Conservation (phyloP, 2,113 vertebrate species). For the Podarcis cretensis region DNA sequence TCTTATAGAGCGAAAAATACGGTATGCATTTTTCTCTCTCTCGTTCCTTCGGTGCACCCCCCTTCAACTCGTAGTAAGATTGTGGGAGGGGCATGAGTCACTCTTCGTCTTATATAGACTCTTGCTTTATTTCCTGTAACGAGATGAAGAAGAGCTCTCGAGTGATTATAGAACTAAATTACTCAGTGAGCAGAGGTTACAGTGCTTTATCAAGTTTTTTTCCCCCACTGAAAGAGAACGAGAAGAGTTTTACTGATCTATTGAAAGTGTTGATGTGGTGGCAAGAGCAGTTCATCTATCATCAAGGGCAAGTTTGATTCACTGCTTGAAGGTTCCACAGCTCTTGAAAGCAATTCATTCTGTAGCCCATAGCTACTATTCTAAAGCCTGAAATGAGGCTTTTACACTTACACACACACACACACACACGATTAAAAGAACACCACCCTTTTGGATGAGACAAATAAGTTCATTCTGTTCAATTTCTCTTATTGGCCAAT, state of each 20-base stretch:
- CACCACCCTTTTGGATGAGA: background rate
- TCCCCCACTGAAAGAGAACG: background rate
- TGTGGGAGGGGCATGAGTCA: slow-evolving; percentile 16
- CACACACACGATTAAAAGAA: no score
- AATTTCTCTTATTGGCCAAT: background rate
- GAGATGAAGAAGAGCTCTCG: background rate
- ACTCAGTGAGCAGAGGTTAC: slow-evolving; percentile 45
- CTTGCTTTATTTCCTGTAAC: slow-evolving; percentile 1
- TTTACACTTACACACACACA: background rate
- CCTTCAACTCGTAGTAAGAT: background rate
- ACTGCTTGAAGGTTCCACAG: background rate
- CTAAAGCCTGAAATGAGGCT: background rate
- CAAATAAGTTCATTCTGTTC: background rate
- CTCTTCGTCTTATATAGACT: background rate
- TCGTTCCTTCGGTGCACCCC: background rate
- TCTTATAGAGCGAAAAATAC: no score
- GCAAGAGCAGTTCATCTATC: background rate
- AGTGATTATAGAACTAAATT: slow-evolving; percentile 21
- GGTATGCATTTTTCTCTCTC: background rate
- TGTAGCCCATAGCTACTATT: background rate
- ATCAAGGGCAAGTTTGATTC: background rate
- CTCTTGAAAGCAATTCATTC: background rate
- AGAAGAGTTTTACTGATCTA: background rate
- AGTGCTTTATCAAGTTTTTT: slow-evolving; percentile 14
- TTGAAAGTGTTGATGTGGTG: background rate